phyloP scores from a whole-genome alignment of 2,113 vertebrate genomes.

The Pipra filicauda region DNA sequence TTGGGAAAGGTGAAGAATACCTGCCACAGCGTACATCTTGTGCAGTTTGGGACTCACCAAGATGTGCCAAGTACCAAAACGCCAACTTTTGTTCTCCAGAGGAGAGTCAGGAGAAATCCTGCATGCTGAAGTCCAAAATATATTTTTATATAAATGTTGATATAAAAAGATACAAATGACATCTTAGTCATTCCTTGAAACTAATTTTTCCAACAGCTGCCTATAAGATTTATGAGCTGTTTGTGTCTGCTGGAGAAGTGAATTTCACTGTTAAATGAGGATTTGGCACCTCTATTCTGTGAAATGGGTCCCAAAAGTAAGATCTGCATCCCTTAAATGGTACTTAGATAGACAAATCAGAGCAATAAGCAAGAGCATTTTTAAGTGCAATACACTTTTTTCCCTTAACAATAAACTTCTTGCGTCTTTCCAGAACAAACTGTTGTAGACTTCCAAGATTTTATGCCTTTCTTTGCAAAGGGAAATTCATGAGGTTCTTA shows the following conservation, averaged over 20 bases:
- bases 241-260: neutral
- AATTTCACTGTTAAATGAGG: neutral
- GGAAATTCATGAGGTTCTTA: neutral
- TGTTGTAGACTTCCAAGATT: neutral
- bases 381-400: neutral
- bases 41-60: neutral
- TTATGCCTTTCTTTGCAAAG: neutral
- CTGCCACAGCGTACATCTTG: neutral
- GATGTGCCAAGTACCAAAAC: neutral
- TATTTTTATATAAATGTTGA: neutral
- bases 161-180: neutral
- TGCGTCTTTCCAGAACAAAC: neutral
- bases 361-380: neutral
- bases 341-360: neutral
- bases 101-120: neutral
- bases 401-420: neutral
- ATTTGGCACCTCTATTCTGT: neutral
- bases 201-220: neutral
- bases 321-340: neutral
- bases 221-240: neutral
- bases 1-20: neutral
- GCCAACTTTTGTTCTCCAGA: neutral
- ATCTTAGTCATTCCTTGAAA: neutral
- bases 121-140: neutral
- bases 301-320: neutral